These are phyloP conservation scores for Xyrichtys novacula DNA, from an alignment of 2,797 vertebrate genomes.

Conservation along the genomic window DNA sequence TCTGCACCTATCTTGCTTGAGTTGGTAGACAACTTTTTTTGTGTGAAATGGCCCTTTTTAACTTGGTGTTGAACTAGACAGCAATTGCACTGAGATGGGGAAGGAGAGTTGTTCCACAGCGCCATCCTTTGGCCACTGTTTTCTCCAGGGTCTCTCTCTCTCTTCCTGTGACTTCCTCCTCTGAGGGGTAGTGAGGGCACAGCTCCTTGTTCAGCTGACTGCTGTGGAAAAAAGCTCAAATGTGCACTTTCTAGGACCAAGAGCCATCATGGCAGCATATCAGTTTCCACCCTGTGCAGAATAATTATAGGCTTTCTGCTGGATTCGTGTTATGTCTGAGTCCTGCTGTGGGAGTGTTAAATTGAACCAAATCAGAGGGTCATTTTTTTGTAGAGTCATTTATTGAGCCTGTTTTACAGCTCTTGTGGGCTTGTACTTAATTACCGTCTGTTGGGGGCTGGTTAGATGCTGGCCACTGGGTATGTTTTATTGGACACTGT, in stretches of 20 bases:
- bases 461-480: slow-evolving; percentile 52
- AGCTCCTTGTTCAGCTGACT: slow-evolving; percentile 59
- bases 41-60: slow-evolving; percentile 30
- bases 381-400: slow-evolving; percentile 61
- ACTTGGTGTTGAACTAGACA: slow-evolving; percentile 21
- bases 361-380: slow-evolving; percentile 52
- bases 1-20: background rate
- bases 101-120: slow-evolving; percentile 42
- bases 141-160: slow-evolving; percentile 9
- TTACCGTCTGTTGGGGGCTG: slow-evolving; percentile 51
- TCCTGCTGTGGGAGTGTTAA: slow-evolving; percentile 49
- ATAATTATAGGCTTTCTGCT: slow-evolving; percentile 64
- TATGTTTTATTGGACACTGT: slow-evolving; percentile 57
- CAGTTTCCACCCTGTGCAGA: slow-evolving; percentile 71
- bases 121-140: slow-evolving; percentile 66
- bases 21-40: slow-evolving; percentile 19
- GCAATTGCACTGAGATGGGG: background rate
- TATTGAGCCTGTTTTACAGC: slow-evolving; percentile 62
- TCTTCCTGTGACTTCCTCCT: slow-evolving; percentile 14
- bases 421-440: slow-evolving; percentile 66
- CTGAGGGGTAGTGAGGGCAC: slow-evolving; percentile 49
- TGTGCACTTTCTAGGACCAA: slow-evolving; percentile 46
- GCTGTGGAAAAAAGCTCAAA: slow-evolving; percentile 72
- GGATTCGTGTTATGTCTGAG: slow-evolving; percentile 56
- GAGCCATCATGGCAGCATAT: slow-evolving; percentile 65